Percentiles rank a stretch among this genome's conserved stretches.
phyloP scores from a whole-genome alignment of 2,113 vertebrate genomes.

The Grantiella picta region DNA sequence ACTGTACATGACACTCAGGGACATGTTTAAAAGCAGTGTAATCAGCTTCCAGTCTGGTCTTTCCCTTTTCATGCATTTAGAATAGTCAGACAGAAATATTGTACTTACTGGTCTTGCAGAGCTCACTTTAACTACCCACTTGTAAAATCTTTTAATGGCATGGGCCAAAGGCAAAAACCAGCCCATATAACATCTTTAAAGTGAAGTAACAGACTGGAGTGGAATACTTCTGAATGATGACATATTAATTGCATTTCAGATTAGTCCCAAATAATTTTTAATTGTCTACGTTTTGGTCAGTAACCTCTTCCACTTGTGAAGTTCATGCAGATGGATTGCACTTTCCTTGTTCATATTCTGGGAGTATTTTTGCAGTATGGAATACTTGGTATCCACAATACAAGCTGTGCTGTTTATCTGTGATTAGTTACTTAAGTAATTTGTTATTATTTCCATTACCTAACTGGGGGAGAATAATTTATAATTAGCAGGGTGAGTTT shows the following conservation, averaged over 20 bases:
- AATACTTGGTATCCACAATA: constrained; percentile 46
- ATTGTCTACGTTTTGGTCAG: not conserved
- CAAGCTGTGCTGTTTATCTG: not conserved
- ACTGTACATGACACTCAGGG: not conserved
- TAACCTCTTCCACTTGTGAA: not conserved
- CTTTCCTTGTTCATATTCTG: not conserved
- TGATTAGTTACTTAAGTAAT: constrained; percentile 34
- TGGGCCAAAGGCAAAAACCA: not conserved
- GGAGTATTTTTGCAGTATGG: not conserved
- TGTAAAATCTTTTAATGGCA: not conserved
- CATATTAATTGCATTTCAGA: not conserved
- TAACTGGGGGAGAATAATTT: constrained; percentile 25
- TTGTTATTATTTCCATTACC: constrained; percentile 55
- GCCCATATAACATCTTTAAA: not conserved
- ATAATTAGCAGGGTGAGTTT: constrained; percentile 28
- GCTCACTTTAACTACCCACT: not conserved
- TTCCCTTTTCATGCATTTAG: not conserved
- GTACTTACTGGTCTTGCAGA: not conserved
- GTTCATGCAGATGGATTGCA: not conserved
- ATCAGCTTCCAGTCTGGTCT: not conserved
- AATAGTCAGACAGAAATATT: not conserved
- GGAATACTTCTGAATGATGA: not conserved
- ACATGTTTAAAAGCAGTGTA: not conserved
- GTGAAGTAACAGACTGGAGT: not conserved
- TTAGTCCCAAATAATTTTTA: not conserved